A percentile compares a stretch with the other conserved stretches of the same genome.
These are phyloP conservation scores for Elanus axillaris DNA, from an alignment of 2,113 vertebrate species.

Conservation along the genomic window DNA sequence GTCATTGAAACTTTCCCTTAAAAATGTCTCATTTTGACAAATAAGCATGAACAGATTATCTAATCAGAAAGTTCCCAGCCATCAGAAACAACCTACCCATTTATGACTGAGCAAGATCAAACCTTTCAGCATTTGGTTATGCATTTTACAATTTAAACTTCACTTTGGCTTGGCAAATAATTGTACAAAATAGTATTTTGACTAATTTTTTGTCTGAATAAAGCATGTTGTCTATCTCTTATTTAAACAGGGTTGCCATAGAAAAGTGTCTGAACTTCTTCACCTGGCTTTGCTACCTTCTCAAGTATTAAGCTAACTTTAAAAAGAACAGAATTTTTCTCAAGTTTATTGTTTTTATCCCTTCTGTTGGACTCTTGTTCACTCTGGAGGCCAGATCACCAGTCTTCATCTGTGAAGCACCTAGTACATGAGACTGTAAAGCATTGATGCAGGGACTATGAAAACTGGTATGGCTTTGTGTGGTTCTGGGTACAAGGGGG, in stretches of 20 bases:
- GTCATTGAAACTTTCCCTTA: background rate
- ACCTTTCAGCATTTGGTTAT: background rate
- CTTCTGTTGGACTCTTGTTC: background rate
- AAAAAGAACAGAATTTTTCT: background rate
- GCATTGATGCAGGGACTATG: background rate
- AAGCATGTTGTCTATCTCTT: background rate
- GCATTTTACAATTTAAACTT: background rate
- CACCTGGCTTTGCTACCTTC: background rate
- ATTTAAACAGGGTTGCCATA: background rate
- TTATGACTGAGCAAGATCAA: background rate
- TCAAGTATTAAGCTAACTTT: background rate
- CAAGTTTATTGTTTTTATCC: background rate
- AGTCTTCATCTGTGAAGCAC: background rate
- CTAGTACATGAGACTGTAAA: background rate
- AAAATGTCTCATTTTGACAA: conserved; percentile 17
- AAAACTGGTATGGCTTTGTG: background rate
- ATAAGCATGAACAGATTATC: background rate
- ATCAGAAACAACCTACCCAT: background rate
- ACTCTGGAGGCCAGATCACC: background rate
- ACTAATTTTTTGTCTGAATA: background rate
- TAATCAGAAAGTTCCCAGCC: background rate
- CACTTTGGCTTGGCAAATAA: background rate
- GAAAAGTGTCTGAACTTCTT: background rate
- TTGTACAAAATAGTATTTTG: background rate
- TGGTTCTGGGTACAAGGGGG: background rate